These are phyloP conservation scores for Mactromeris polynyma DNA, from an alignment of 2,888 invertebrate genomes.

Conservation along the genomic window DNA sequence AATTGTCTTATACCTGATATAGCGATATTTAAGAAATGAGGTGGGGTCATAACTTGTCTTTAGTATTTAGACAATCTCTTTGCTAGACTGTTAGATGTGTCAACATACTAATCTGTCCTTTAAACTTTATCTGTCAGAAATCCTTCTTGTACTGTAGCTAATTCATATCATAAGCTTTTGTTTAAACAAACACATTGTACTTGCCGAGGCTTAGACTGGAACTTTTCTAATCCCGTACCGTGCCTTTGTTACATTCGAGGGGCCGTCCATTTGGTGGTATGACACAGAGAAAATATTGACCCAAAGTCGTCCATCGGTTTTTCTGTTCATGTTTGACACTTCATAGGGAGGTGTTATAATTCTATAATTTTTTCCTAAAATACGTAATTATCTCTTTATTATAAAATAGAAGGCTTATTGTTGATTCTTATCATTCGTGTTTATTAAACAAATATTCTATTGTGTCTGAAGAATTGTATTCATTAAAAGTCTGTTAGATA, in stretches of 20 bases:
- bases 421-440: not conserved
- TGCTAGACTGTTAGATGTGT: constrained; percentile 30
- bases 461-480: not conserved
- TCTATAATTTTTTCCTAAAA: constrained; percentile 20
- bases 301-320: not conserved
- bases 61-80: constrained; percentile 26
- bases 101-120: constrained; percentile 53
- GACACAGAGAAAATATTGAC: constrained; percentile 23
- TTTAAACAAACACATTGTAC: constrained; percentile 54
- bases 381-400: not conserved
- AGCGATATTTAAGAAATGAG: not conserved
- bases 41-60: constrained; percentile 24
- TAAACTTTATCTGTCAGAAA: constrained; percentile 50
- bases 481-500: not conserved
- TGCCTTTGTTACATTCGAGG: constrained; percentile 11
- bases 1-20: not conserved
- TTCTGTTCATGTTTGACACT: not conserved
- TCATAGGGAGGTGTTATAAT: constrained; percentile 37
- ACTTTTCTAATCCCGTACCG: constrained; percentile 15
- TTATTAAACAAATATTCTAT: not conserved
- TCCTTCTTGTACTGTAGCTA: constrained; percentile 32
- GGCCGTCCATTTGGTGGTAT: not conserved
- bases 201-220: constrained; percentile 15
- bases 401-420: not conserved
- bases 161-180: constrained; percentile 51